Conservation (phyloP, 53 echinoderm and acorn worm genomes). For the Zoroaster sp. region DNA sequence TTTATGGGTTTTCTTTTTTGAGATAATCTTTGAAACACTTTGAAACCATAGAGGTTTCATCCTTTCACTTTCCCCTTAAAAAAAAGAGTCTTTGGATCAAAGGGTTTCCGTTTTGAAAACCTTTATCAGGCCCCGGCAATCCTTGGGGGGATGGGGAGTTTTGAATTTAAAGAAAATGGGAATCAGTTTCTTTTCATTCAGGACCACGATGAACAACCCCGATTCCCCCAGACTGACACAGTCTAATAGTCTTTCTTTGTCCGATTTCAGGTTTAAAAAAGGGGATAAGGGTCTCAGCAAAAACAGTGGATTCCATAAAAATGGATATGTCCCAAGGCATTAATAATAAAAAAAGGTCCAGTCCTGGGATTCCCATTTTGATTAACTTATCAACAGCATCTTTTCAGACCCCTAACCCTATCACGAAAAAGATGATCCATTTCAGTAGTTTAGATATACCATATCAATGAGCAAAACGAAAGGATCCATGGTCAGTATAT, state of each 20-base stretch:
- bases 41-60: not conserved
- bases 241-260: not conserved
- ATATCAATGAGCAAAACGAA: no score
- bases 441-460: no score
- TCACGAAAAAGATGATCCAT: no score
- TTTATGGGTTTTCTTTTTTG: not conserved
- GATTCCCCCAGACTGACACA: not conserved
- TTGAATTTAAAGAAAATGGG: not conserved
- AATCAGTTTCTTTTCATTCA: conserved; percentile 15
- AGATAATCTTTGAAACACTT: not conserved
- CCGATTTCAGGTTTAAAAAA: no score
- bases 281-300: no score
- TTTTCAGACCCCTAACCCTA: no score
- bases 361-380: no score
- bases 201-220: conserved; percentile 4
- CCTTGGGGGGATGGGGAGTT: not conserved
- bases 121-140: not conserved
- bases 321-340: no score
- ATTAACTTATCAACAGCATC: no score
- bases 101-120: not conserved
- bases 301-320: no score
- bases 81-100: not conserved
- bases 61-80: not conserved
- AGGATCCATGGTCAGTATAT: conserved; percentile 5
- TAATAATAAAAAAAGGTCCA: no score